Percentiles rank a stretch among this genome's conserved stretches.
Evolutionary conservation across 2,797 vertebrate species (phyloP).

Genomic region (Stomatorhinus walkeri): DNA sequence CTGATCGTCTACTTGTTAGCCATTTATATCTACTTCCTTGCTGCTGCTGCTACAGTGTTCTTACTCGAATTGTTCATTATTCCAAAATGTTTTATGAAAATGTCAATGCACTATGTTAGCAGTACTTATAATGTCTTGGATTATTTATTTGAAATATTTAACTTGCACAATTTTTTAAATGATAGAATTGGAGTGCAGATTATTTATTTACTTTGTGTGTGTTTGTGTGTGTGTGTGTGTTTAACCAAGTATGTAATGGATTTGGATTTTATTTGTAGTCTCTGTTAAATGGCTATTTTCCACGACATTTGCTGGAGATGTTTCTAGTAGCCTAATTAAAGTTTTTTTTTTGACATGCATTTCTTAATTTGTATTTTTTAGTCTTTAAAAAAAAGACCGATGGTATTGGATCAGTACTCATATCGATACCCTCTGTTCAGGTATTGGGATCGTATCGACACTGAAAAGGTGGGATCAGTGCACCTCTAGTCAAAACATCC

Average conservation of each 20-base stretch:
- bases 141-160: neutral
- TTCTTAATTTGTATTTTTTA: neutral
- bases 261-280: neutral
- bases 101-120: neutral
- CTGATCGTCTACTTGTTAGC: neutral
- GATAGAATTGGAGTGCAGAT: neutral
- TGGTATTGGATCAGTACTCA: neutral
- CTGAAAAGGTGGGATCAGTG: neutral
- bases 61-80: neutral
- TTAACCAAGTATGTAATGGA: neutral
- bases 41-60: neutral
- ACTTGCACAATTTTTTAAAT: neutral
- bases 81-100: neutral
- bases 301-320: neutral
- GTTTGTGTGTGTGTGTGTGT: neutral
- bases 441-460: neutral
- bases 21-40: neutral
- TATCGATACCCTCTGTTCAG: neutral
- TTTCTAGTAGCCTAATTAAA: neutral
- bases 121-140: neutral
- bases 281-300: neutral
- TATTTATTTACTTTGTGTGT: neutral
- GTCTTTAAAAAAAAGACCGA: neutral
- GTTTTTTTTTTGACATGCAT: neutral
- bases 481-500: neutral